Percentiles rank a stretch among this genome's conserved stretches.
Conservation (phyloP, 1,140 invertebrate species). For the Hirudo medicinalis region DNA sequence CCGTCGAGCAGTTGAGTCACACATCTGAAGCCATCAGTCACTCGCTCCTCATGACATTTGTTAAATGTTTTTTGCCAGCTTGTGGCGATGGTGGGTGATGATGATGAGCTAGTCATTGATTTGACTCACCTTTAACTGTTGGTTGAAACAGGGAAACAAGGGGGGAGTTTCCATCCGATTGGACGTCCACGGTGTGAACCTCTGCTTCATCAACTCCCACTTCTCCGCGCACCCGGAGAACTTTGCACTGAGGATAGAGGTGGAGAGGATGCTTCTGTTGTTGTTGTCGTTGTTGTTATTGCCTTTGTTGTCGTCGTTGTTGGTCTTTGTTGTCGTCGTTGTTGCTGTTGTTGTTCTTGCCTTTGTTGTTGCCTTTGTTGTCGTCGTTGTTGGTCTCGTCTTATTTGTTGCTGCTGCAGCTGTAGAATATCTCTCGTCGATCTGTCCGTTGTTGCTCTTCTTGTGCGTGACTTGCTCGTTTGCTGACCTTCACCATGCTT, state of each 20-base stretch:
- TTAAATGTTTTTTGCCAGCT: too few species aligned
- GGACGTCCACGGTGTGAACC: constrained; percentile 66
- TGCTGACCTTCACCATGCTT: too few species aligned
- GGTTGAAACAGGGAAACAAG: constrained; percentile 69
- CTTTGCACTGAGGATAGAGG: constrained; percentile 59
- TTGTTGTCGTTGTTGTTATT: constrained; percentile 3
- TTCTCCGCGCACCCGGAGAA: constrained; percentile 72
- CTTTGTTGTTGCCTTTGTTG: not conserved
- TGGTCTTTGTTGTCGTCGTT: not conserved
- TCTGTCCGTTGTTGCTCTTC: too few species aligned
- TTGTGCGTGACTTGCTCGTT: too few species aligned
- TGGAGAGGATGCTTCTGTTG: constrained; percentile 17
- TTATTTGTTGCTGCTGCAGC: too few species aligned
- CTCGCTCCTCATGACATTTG: too few species aligned
- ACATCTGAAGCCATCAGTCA: too few species aligned
- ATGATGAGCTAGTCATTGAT: not conserved
- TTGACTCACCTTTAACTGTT: not conserved
- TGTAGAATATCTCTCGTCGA: too few species aligned
- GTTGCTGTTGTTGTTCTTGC: not conserved
- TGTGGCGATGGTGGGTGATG: not conserved
- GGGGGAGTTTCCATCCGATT: constrained; percentile 75
- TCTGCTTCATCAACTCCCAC: constrained; percentile 77
- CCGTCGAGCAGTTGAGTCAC: too few species aligned
- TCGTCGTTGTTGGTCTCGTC: not conserved
- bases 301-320: not conserved